Evolutionary conservation across 2,113 vertebrate genomes (phyloP).

Genomic region (Calyptomena viridis): DNA sequence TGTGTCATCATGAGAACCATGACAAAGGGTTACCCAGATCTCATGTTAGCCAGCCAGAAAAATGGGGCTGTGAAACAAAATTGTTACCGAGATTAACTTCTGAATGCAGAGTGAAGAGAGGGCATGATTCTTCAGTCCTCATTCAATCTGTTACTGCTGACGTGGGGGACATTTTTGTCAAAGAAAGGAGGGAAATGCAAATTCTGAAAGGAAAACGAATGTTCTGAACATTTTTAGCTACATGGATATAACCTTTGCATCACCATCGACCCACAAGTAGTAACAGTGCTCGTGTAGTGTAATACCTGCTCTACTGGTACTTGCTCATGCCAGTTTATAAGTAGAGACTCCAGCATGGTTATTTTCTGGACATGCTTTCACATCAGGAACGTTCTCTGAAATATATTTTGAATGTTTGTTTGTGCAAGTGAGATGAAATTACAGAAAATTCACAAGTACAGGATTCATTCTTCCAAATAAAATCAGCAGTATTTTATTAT

Average conservation of each 20-base stretch:
- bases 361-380: slow-evolving; percentile 44
- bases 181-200: neutral
- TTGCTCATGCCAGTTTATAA: neutral
- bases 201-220: neutral
- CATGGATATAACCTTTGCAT: neutral
- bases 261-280: neutral
- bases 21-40: slow-evolving; percentile 24
- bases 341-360: neutral
- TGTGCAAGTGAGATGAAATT: slow-evolving; percentile 38
- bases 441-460: slow-evolving; percentile 20
- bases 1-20: slow-evolving; percentile 39
- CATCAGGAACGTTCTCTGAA: slow-evolving; percentile 41
- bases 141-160: neutral
- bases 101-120: neutral
- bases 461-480: neutral
- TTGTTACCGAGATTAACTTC: neutral
- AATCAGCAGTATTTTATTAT: neutral
- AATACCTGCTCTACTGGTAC: neutral
- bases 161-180: neutral
- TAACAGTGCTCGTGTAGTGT: neutral
- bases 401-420: neutral
- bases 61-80: neutral
- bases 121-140: neutral
- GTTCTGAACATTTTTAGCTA: neutral
- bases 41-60: slow-evolving; percentile 8